Percentiles rank a stretch among this genome's conserved stretches.
Conservation (phyloP, 1,140 invertebrate genomes). For the Achatina immaculata region DNA sequence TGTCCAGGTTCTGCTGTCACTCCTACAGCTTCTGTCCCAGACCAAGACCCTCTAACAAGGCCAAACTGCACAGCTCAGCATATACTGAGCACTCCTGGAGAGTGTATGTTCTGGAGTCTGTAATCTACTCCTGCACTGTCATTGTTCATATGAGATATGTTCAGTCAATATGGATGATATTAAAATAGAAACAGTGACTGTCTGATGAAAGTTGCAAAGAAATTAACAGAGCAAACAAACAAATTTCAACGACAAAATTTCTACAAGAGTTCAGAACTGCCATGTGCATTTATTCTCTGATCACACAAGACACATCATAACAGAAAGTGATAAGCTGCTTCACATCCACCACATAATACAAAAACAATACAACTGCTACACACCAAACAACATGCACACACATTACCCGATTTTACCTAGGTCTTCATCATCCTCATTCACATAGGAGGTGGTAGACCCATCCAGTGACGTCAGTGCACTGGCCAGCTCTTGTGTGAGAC, state of each 20-base stretch:
- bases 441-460: conserved; percentile 19
- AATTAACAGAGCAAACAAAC: neutral
- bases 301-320: neutral
- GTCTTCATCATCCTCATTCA: conserved; percentile 10
- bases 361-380: neutral
- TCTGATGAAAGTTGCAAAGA: neutral
- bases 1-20: no score
- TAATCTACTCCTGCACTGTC: no score
- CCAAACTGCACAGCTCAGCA: no score
- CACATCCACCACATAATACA: conserved; percentile 4
- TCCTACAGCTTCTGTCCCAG: no score
- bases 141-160: no score
- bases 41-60: no score
- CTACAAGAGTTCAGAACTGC: neutral
- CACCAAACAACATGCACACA: neutral
- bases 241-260: neutral
- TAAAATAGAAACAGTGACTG: no score
- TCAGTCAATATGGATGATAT: no score
- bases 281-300: neutral
- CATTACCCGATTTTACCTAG: neutral
- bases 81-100: no score
- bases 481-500: conserved; percentile 65
- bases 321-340: neutral
- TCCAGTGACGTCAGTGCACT: conserved; percentile 51
- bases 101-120: no score